A percentile compares a stretch with the other conserved stretches of the same genome.
These are phyloP conservation scores for Quadroppia sp. DNA, from an alignment of 2,888 invertebrate species.

Conservation along the genomic window DNA sequence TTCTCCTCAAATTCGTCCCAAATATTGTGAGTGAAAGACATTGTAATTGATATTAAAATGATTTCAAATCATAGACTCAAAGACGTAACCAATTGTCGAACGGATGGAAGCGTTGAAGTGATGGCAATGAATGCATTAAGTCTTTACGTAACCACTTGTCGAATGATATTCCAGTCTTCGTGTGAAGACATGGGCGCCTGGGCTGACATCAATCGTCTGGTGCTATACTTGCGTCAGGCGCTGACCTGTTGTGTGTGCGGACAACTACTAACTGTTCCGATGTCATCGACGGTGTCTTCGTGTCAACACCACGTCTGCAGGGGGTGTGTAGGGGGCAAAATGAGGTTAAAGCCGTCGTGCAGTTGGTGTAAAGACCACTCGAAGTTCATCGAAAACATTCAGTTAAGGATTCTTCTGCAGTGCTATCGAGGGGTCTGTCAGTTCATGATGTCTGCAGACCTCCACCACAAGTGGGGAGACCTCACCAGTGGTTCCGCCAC, in stretches of 20 bases:
- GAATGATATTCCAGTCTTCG: constrained; percentile 71
- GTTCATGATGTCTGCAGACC: constrained; percentile 62
- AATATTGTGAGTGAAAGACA: too few species aligned
- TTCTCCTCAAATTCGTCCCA: too few species aligned
- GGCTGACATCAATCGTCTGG: constrained; percentile 73
- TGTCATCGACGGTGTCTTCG: constrained; percentile 68
- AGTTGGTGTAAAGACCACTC: constrained; percentile 78
- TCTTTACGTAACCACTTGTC: constrained; percentile 74
- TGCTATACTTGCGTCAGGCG: constrained; percentile 78
- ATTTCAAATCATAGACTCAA: too few species aligned
- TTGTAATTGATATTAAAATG: too few species aligned
- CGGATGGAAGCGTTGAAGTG: not conserved
- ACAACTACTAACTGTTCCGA: constrained; percentile 73
- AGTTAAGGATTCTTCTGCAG: constrained; percentile 72
- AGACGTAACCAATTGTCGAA: too few species aligned
- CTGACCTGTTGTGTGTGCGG: constrained; percentile 86
- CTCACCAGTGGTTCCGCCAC: constrained; percentile 12
- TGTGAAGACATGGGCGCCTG: constrained; percentile 62
- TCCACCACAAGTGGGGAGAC: constrained; percentile 36
- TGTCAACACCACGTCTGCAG: constrained; percentile 88
- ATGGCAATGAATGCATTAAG: constrained; percentile 69
- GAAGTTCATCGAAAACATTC: constrained; percentile 74
- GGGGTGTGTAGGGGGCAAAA: constrained; percentile 74
- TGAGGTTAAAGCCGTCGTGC: constrained; percentile 77
- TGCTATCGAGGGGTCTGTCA: constrained; percentile 85